Evolutionary conservation across 2,888 invertebrate species (phyloP).

Genomic region (Azorinus chamasolen): DNA sequence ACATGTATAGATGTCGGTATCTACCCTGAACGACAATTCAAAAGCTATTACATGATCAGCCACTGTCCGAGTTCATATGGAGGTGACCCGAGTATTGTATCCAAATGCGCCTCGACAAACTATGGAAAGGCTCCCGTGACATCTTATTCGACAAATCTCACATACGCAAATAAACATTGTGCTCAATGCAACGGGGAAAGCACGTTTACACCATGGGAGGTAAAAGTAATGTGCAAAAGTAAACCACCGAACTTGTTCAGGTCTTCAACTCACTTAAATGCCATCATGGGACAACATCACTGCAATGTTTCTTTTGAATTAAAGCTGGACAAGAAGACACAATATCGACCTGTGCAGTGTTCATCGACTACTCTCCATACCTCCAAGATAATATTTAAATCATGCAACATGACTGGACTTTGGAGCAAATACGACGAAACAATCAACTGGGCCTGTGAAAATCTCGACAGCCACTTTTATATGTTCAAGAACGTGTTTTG

Average conservation of each 20-base stretch:
- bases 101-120: neutral
- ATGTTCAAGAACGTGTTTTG: conserved; percentile 19
- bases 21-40: neutral
- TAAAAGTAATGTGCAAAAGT: neutral
- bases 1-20: conserved; percentile 5
- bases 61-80: neutral
- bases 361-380: no score
- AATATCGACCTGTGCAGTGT: no score
- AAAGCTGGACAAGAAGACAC: no score
- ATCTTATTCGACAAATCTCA: neutral
- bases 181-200: neutral
- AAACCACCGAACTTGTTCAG: neutral
- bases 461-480: conserved; percentile 9
- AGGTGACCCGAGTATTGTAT: neutral
- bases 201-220: neutral
- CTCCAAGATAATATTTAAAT: neutral
- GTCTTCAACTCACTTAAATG: neutral
- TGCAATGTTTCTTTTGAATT: no score
- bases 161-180: conserved; percentile 5
- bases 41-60: neutral
- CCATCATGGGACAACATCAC: no score
- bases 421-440: conserved; percentile 44
- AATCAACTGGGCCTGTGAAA: conserved; percentile 45
- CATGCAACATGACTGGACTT: conserved; percentile 46
- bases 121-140: neutral